Evolutionary conservation across 1,140 invertebrate species (phyloP).

Genomic region (Lucilia cuprina): DNA sequence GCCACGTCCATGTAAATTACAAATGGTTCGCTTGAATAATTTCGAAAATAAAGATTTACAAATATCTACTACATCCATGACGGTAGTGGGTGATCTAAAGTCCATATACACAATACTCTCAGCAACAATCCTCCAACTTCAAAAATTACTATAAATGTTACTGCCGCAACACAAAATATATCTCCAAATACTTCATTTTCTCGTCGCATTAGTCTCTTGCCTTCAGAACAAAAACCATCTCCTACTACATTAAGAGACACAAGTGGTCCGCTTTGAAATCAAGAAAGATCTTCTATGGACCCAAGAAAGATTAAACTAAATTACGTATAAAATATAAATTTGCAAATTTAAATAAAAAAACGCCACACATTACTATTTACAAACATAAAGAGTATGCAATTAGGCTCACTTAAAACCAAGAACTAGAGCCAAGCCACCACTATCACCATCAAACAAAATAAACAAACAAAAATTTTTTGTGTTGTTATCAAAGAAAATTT

Average conservation of each 20-base stretch:
- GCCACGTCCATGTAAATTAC: constrained; percentile 70
- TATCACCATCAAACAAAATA: too few species aligned
- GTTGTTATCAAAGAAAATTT: too few species aligned
- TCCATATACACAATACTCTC: constrained; percentile 74
- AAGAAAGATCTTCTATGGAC: constrained; percentile 83
- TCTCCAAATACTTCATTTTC: constrained; percentile 42
- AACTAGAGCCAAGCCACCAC: too few species aligned
- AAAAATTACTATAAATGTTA: constrained; percentile 5
- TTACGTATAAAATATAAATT: too few species aligned
- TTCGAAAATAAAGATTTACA: too few species aligned
- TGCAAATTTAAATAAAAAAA: constrained; percentile 26
- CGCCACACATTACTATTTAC: constrained; percentile 35
- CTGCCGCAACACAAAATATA: constrained; percentile 32
- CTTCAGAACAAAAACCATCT: constrained; percentile 60
- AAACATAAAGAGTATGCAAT: too few species aligned
- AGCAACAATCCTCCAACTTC: not conserved
- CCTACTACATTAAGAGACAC: constrained; percentile 86
- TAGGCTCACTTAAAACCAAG: too few species aligned
- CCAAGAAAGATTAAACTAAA: constrained; percentile 61
- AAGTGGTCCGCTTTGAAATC: constrained; percentile 85
- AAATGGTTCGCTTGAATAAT: constrained; percentile 75
- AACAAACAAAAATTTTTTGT: too few species aligned
- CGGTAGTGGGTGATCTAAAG: constrained; percentile 82
- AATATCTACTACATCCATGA: constrained; percentile 77
- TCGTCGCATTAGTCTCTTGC: constrained; percentile 62